A percentile compares a stretch with the other conserved stretches of the same genome.
Conservation (phyloP, 2,797 vertebrate species). For the Mus caroli region DNA sequence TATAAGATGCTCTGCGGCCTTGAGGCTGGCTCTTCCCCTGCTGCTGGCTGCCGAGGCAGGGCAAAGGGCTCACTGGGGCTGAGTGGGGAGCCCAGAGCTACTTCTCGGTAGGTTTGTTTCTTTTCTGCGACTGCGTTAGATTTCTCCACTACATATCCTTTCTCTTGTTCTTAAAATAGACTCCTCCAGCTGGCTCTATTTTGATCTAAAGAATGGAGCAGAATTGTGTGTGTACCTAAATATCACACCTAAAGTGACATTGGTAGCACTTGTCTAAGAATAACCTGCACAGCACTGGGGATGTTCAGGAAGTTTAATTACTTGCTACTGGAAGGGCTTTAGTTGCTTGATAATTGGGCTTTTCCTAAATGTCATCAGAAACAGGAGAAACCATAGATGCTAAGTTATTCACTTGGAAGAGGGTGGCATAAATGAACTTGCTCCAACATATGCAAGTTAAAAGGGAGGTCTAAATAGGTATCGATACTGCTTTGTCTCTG, state of each 20-base stretch:
- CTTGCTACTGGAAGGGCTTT: neutral
- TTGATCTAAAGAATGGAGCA: neutral
- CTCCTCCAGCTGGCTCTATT: neutral
- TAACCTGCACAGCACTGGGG: neutral
- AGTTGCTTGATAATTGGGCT: neutral
- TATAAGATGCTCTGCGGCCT: neutral
- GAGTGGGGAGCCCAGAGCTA: fast-evolving
- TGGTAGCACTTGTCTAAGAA: neutral
- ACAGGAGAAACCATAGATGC: neutral
- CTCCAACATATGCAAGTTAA: neutral
- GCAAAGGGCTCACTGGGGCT: fast-evolving
- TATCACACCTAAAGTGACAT: neutral
- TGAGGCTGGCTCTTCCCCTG: neutral
- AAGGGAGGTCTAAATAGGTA: neutral
- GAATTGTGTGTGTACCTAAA: neutral
- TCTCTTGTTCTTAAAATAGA: neutral
- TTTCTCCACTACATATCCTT: neutral
- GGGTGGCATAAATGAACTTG: neutral
- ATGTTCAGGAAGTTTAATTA: neutral
- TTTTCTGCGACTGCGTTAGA: neutral
- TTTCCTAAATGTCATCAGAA: neutral
- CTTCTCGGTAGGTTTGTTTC: conserved; percentile 43
- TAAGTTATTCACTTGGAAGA: neutral
- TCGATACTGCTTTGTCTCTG: neutral
- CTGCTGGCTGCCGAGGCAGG: neutral